Conservation (phyloP, 35 echinoderm and acorn worm genomes). For the Holothuria glaberrima region DNA sequence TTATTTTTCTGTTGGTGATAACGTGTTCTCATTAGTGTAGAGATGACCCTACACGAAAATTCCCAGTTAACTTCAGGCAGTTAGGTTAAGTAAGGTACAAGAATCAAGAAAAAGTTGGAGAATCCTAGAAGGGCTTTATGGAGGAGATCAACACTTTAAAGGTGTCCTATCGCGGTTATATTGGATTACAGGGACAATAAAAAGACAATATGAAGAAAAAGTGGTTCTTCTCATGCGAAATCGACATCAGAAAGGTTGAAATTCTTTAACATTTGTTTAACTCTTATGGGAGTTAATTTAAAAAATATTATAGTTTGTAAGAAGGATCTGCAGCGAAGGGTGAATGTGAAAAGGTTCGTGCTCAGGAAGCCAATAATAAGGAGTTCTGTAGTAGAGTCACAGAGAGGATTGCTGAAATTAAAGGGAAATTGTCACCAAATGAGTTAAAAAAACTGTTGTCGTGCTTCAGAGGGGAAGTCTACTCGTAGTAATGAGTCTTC, state of each 20-base stretch:
- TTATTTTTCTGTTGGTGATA: too few species aligned
- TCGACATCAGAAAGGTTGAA: background rate
- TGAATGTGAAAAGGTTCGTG: background rate
- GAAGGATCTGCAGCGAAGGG: background rate
- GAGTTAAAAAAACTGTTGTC: background rate
- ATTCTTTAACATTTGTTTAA: background rate
- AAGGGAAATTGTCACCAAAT: background rate
- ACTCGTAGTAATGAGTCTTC: background rate
- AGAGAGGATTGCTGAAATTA: background rate
- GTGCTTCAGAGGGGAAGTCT: background rate
- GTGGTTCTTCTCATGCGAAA: background rate
- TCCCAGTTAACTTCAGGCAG: too few species aligned
- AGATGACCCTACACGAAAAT: too few species aligned
- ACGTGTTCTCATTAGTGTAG: too few species aligned
- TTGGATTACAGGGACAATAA: too few species aligned
- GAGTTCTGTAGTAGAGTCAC: background rate
- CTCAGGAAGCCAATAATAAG: background rate
- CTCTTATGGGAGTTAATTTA: background rate
- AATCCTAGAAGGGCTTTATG: too few species aligned
- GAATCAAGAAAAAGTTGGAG: too few species aligned
- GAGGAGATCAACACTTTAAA: too few species aligned
- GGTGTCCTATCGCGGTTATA: too few species aligned
- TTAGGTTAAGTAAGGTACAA: too few species aligned
- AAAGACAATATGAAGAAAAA: background rate
- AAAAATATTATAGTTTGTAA: background rate